A percentile compares a stretch with the other conserved stretches of the same genome.
Evolutionary conservation across 2,113 vertebrate genomes (phyloP).

Genomic region (Phrynosoma platyrhinos): DNA sequence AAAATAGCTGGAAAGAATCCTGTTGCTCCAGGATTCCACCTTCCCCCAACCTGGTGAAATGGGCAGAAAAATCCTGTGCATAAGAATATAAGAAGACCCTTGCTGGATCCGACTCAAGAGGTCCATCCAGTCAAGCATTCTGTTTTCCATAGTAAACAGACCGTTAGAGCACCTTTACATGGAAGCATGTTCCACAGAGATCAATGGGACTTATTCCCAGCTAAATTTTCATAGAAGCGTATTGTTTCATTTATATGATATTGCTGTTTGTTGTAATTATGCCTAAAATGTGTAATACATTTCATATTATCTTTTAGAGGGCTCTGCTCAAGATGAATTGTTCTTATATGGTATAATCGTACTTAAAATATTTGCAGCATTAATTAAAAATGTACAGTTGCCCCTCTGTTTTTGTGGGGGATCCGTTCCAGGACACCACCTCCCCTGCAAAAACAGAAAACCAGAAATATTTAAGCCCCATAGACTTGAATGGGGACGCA

Average conservation of each 20-base stretch:
- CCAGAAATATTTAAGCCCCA: no score
- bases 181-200: not conserved
- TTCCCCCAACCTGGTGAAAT: slow-evolving; percentile 24
- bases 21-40: slow-evolving; percentile 26
- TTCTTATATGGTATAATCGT: slow-evolving; percentile 11
- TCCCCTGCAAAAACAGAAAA: no score
- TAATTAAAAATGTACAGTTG: slow-evolving; percentile 26
- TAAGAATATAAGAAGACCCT: not conserved
- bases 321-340: slow-evolving; percentile 23
- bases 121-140: not conserved
- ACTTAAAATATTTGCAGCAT: not conserved
- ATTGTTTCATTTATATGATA: slow-evolving; percentile 6
- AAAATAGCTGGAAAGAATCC: slow-evolving; percentile 59
- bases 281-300: slow-evolving; percentile 42
- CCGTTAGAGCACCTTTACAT: not conserved
- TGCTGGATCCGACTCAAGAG: not conserved
- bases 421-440: no score
- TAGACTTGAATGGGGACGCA: no score
- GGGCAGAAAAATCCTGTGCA: not conserved
- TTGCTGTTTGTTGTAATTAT: slow-evolving; percentile 44
- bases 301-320: slow-evolving; percentile 38
- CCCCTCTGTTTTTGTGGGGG: no score
- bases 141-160: not conserved
- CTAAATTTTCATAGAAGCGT: not conserved
- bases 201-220: not conserved